These are phyloP conservation scores for Electrona antarctica DNA, from an alignment of 2,113 vertebrate species.

Conservation along the genomic window DNA sequence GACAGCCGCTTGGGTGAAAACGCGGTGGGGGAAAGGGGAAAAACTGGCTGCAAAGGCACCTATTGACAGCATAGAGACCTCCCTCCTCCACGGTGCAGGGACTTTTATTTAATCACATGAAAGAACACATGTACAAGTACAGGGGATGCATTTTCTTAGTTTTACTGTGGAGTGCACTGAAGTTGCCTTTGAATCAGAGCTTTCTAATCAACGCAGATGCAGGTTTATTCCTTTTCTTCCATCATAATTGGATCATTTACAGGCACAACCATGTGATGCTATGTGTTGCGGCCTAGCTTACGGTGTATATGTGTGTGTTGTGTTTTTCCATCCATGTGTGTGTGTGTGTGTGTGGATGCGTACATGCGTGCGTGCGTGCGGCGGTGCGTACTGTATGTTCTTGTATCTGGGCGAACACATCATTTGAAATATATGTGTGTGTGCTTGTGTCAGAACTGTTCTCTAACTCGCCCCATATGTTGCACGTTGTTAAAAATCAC, in stretches of 20 bases:
- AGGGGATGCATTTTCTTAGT: slow-evolving; percentile 15
- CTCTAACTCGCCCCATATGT: slow-evolving; percentile 60
- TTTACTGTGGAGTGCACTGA: background rate
- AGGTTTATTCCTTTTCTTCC: slow-evolving; percentile 19
- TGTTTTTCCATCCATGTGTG: slow-evolving; percentile 19
- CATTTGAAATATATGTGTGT: slow-evolving; percentile 7
- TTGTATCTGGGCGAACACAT: no score
- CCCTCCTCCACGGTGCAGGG: background rate
- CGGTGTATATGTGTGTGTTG: slow-evolving; percentile 20
- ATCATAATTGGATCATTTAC: no score
- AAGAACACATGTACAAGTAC: slow-evolving; percentile 4
- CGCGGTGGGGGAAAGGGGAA: slow-evolving; percentile 17
- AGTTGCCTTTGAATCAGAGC: background rate
- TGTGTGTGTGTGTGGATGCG: slow-evolving; percentile 16
- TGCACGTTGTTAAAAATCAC: slow-evolving; percentile 45
- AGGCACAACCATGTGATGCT: background rate
- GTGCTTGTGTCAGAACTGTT: slow-evolving; percentile 17
- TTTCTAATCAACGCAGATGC: slow-evolving; percentile 10
- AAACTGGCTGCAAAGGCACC: slow-evolving; percentile 52
- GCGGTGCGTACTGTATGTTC: no score
- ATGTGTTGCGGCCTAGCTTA: slow-evolving; percentile 44
- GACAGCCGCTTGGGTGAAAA: slow-evolving; percentile 44
- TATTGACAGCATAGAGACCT: slow-evolving; percentile 57
- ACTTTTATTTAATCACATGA: slow-evolving; percentile 20
- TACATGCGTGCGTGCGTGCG: no score